Evolutionary conservation across 2,113 vertebrate species (phyloP).

Genomic region (Lycaon pictus): DNA sequence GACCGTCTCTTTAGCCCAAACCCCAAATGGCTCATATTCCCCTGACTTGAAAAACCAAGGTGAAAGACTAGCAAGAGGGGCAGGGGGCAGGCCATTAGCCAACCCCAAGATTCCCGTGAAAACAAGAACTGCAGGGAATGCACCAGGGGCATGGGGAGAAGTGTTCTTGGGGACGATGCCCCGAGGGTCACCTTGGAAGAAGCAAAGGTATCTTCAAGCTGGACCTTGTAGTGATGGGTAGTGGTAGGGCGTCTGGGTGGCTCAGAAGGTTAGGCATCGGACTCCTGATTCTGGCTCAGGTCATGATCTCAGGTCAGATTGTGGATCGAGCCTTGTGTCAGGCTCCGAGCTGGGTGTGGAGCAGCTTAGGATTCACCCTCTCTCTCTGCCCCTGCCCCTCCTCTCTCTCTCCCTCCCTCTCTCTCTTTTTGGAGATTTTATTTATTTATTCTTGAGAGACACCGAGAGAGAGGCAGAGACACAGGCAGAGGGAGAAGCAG

Average conservation of each 20-base stretch:
- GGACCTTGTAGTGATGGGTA: not conserved
- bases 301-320: not conserved
- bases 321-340: not conserved
- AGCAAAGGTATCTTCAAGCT: not conserved
- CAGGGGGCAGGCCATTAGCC: constrained; percentile 2
- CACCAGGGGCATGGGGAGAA: not conserved
- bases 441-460: too few relatives aligned
- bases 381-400: not conserved
- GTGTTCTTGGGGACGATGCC: not conserved
- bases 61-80: not conserved
- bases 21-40: not conserved
- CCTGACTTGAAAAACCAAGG: not conserved
- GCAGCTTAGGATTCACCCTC: not conserved
- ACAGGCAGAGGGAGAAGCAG: too few relatives aligned
- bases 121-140: not conserved
- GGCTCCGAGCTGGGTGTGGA: not conserved
- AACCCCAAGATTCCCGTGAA: constrained; percentile 23
- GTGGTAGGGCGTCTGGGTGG: not conserved
- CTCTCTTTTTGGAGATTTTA: not conserved
- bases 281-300: not conserved
- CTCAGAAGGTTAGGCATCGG: not conserved
- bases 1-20: not conserved
- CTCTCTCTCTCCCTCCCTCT: not conserved
- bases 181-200: not conserved
- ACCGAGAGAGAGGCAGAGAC: too few relatives aligned